phyloP scores from a whole-genome alignment of 2,797 vertebrate genomes.

The Semaprochilodus insignis region DNA sequence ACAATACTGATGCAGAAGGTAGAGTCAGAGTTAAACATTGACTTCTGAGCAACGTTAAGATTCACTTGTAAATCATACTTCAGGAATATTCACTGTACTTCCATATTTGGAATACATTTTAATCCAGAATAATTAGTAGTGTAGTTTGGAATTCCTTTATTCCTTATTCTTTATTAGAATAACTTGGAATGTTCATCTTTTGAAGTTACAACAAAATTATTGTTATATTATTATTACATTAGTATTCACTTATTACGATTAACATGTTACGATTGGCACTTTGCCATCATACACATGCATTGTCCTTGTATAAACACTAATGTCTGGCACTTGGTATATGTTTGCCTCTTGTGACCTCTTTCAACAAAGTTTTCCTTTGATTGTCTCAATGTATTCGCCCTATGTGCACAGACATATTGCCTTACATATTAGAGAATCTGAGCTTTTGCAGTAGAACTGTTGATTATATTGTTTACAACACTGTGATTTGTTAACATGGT shows the following conservation, averaged over 20 bases:
- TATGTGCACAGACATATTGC: neutral
- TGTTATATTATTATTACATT: neutral
- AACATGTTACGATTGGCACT: neutral
- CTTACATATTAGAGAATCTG: neutral
- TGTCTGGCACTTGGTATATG: conserved; percentile 18
- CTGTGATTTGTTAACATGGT: too few species aligned
- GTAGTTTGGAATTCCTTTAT: neutral
- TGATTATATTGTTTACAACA: too few species aligned
- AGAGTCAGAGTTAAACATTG: neutral
- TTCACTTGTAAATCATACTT: too few species aligned
- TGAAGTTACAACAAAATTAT: neutral
- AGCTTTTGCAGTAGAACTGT: neutral
- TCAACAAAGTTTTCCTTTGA: conserved; percentile 36
- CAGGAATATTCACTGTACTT: too few species aligned
- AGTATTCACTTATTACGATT: neutral
- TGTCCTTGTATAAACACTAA: neutral
- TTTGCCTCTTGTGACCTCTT: conserved; percentile 1
- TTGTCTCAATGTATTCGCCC: neutral
- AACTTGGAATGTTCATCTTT: neutral
- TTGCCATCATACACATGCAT: neutral
- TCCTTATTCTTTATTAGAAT: neutral
- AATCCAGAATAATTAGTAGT: too few species aligned
- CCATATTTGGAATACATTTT: too few species aligned
- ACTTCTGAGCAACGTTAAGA: too few species aligned
- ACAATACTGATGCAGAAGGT: neutral